Evolutionary conservation across 2,888 invertebrate species (phyloP), one percentile per base, ranked within the genome.

Genomic region (Chrysolina haemoptera): DNA sequence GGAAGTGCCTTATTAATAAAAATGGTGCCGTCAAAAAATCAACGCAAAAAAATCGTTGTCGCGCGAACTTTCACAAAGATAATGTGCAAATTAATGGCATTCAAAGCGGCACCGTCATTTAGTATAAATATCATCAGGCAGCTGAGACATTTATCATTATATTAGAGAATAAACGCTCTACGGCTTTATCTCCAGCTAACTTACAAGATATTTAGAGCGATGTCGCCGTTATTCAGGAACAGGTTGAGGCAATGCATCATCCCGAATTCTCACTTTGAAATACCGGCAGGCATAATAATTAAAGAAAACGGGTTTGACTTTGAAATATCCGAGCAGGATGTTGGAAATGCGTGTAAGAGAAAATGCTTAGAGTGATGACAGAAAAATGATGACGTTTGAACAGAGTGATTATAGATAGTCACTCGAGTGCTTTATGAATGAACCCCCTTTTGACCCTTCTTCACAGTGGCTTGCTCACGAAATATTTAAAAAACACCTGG

Each of bases 221-320:
- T 79, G 82, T 80, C 82, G 74, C 65, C 78, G 82, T 83, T 83
- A 84, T 84, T 84, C 83, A 82, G 76, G 77, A 83, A 81, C 83
- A 83, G 82, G 82, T 82, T 83, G 84, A 80, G 76, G 82, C 82
- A 77, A 84, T 84, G 82, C 80, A 84, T 84, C 84, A 83, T 84
- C 77, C 73, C 68, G 73, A 75, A 73, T 74, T 74, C 74, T 74
- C 68, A 74, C 74, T 74, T 74, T 74, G 74, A 74, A 68, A 74
- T 68, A 68, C 74, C 71, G 74, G 68, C 40, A 68, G 63, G 68
- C 68, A 59, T 71, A 67, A 63, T 74, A 74, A 74, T 74, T 74
- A 74, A 65, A 71, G 74, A 64, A 71, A 41, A 66, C 40, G 65
- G 55, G 65, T 67, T 53, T 40, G 67, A 67, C 67, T 67, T 67